Conservation (phyloP, 1,140 invertebrate genomes). For the Nebria ingens region DNA sequence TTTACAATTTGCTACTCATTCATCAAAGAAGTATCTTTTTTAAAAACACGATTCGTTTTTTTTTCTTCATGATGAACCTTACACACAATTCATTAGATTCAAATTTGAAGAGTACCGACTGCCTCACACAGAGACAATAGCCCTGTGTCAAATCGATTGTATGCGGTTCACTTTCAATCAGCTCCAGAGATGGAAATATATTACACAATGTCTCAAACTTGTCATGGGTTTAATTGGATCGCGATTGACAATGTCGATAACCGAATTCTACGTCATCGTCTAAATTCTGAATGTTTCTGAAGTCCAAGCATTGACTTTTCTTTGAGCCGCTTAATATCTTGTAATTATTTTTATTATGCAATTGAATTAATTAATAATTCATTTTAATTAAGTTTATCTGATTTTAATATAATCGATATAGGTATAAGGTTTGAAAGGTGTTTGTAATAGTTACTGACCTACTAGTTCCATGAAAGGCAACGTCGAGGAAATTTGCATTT, state of each 20-base stretch:
- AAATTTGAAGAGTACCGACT: too few relatives aligned
- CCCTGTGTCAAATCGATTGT: background rate
- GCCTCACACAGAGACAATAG: background rate
- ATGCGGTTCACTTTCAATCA: constrained; percentile 19
- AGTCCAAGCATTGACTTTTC: background rate
- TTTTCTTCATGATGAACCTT: too few relatives aligned
- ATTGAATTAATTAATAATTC: background rate
- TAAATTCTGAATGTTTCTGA: background rate
- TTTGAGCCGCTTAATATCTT: background rate
- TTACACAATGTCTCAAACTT: constrained; percentile 27
- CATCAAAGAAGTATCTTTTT: too few relatives aligned
- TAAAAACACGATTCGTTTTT: too few relatives aligned
- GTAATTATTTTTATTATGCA: background rate
- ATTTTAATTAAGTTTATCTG: background rate
- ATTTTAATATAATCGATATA: background rate
- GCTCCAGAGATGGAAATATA: constrained; percentile 26
- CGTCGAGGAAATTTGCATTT: too few relatives aligned
- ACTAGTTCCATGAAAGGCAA: too few relatives aligned
- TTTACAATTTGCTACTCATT: too few relatives aligned
- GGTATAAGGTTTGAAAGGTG: background rate
- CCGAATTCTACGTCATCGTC: constrained; percentile 17
- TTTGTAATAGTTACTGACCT: background rate
- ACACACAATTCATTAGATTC: too few relatives aligned
- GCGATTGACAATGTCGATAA: constrained; percentile 25
- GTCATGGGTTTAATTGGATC: constrained; percentile 27